Evolutionary conservation across 2,888 invertebrate genomes (phyloP), one percentile per base, ranked within the genome.

Genomic region (Ephialtes manifestator): DNA sequence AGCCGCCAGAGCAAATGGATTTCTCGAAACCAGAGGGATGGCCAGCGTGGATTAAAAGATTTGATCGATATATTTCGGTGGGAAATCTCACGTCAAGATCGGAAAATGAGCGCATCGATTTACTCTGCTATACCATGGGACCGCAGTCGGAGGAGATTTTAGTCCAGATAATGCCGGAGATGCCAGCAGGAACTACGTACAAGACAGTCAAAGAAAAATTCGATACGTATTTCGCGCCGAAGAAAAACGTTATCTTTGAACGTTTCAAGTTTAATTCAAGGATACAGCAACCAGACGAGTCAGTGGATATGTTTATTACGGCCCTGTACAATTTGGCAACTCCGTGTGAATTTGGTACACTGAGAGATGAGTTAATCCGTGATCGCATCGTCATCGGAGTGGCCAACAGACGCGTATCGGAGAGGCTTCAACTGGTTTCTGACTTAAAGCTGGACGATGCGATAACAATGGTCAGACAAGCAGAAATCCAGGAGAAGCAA

Each of bases 341-440:
- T n/a, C 28, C 78, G n/a, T 90, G 89, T 58, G 86, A 90, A 0
- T 90, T 87, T 67, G 88, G 89, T 1, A 28, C 53, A 2, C 67
- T 91, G 13, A 86, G 86, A 67, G 87, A 90, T 1, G 86, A 89
- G 15, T 70, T 91, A 4, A 90, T 91, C 8, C 83, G 90, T 48
- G 90, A 91, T 67, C 74, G 88, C 28, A 91, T 92, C 48, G 87
- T 89, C 3, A 89, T 90, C 11, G 90, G 24, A 24, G 24, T 90
- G 1, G 78, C 91, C 20, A 89, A 91, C 46, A 28, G 31, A 10
- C 83, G 75, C 79, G 82, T 87, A 2, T 87, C 86, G 10, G 89
- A 90, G 78, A 81, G 81, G 20, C 80, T 91, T 8, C 89, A 89
- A 55, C 53, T 88, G 10, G 74, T 55, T 11, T 35, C 82, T 11